Evolutionary conservation across 1,140 invertebrate species (phyloP), one percentile per base, ranked within the genome.

Genomic region (Coelopa frigida): DNA sequence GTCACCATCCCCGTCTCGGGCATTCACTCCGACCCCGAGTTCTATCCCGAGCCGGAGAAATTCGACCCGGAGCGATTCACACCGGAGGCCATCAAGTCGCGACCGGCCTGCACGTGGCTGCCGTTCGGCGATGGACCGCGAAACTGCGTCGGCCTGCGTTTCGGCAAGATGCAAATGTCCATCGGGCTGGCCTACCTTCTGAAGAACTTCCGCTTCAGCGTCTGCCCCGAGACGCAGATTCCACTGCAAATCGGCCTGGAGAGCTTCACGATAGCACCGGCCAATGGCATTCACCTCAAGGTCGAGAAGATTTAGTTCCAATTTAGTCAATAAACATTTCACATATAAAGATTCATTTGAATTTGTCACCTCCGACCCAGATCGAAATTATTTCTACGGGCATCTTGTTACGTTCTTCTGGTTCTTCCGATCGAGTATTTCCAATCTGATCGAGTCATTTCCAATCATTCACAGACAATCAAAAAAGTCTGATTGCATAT

Each of bases 81-180:
- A 6, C 55, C 69, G 0, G 71, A 78, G 41, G 70, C 70, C 45
- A 29, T 61, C 0, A 56, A 60, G 15, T 54, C 56, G 7, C 66
- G 79, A 27, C 72, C 70, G 40, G 71, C 61, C 0, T 77, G 70
- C 55, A 49, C 70, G 12, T 84, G 75, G 56, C 56, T 87, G 31
- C 77, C 84, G 1, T 88, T 87, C 59, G 82, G 83, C 0, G 80
- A 82, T 52, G 83, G 84, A 17, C 78, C 78, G 3, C 70, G 83
- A 3, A 80, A 77, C 55, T 85, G 84, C 56, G 79, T 85, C 46
- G 83, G 80, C 63, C 58, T 59, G 40, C 50, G 75, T 4, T 78
- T 77, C 52, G 75, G 70, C 0, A 51, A 64, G 24, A 70, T 73
- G 51, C 74, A 77, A 67, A 63, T 71, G 0, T 75, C 74, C 60